Base-by-base conservation (phyloP, 2,888 invertebrate species). In the Furcula furcula region DNA sequence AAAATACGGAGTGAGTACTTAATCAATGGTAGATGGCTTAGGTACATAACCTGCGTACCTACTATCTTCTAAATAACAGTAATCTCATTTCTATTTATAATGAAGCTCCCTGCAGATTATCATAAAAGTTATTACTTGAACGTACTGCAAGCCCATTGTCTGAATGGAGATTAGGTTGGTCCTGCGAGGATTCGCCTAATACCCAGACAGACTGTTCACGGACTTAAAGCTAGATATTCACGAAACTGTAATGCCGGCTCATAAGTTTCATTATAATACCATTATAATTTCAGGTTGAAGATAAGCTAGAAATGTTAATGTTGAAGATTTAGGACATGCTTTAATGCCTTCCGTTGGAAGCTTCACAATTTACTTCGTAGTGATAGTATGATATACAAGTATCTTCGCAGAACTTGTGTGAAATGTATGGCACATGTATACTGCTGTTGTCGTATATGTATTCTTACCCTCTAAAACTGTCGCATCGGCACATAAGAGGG, bases 81-180 rank as follows among this genome's bases (percentile, higher is more conserved):
- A n/a, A n/a, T n/a, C n/a, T n/a, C n/a, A n/a, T n/a, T n/a, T n/a
- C n/a, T n/a, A n/a, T n/a, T n/a, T n/a, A n/a, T n/a, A n/a, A n/a
- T n/a, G n/a, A n/a, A n/a, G n/a, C 55, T 55, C 31, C 46, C 25
- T 32, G 52, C 34, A 40, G 46, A 46, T 55, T 52, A 54, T 46
- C 55, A 52, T 51, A 51, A 46, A 49, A 52, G 43, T 52, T 55
- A 52, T 46, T 46, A 52, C 55, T 52, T 36, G 30, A 31, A 36
- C 44, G 39, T 46, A 46, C 46, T 21, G 39, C 15, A 23, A 36
- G 15, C 42, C 45, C 42, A 52, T 55, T 55, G 40, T 55, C 28
- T 49, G 36, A 46, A 52, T 44, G 31, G 43, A 55, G 52, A 55
- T 55, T 52, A 49, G 31, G 34, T 14, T 34, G 34, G 38, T 34